These are phyloP conservation scores for Euschistus heros DNA, from an alignment of 1,140 invertebrate species.

Conservation along the genomic window DNA sequence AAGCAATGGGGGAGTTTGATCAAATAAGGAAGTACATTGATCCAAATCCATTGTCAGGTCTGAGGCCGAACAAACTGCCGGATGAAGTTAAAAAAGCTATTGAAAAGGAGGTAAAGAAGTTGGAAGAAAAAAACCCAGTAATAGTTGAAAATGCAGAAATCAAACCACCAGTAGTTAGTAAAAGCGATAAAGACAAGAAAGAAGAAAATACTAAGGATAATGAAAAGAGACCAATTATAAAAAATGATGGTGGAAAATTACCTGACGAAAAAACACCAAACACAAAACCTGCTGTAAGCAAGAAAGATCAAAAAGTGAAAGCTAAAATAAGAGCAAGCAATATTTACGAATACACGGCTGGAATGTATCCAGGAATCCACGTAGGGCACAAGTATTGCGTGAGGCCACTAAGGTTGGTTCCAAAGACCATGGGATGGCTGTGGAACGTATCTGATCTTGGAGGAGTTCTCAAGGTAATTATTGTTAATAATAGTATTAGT, in stretches of 20 bases:
- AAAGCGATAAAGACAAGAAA: background rate
- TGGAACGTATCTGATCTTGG: constrained; percentile 37
- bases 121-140: too few relatives aligned
- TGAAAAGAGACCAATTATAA: background rate
- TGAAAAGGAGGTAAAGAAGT: too few relatives aligned
- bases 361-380: constrained; percentile 34
- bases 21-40: too few relatives aligned
- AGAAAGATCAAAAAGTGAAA: background rate
- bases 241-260: background rate
- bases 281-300: background rate
- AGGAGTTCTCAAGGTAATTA: background rate
- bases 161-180: too few relatives aligned
- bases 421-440: constrained; percentile 45
- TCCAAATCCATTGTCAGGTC: too few relatives aligned
- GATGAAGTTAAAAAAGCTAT: too few relatives aligned
- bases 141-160: too few relatives aligned
- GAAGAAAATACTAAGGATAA: background rate
- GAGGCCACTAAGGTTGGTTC: constrained; percentile 36
- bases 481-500: too few relatives aligned
- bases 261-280: background rate
- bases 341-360: constrained; percentile 14
- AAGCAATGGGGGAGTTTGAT: too few relatives aligned
- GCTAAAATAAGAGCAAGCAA: background rate
- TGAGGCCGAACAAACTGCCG: too few relatives aligned
- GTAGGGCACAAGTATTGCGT: constrained; percentile 42